Evolutionary conservation across 2,113 vertebrate genomes (phyloP), one percentile per base, ranked within the genome.

Genomic region (Pontoporia blainvillei): DNA sequence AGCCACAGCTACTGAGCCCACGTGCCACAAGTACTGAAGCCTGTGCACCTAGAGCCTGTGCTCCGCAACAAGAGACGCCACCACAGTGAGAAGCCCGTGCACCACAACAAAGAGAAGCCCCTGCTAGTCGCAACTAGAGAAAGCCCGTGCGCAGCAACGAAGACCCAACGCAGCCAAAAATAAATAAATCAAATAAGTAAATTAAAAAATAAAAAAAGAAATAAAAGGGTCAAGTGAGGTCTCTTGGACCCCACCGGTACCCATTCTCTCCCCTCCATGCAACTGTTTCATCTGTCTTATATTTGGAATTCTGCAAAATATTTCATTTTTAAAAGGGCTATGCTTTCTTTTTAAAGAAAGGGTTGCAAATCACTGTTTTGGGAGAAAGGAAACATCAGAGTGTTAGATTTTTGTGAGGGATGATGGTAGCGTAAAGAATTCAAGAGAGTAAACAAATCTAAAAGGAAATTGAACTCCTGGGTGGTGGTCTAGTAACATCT

Each of bases 381-480:
- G 41, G 64, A 92, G 72, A 84, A 71, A 76, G 57, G 44, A 61
- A 84, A 94, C 27, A 94, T 67, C 82, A 67, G 39, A 49, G 49
- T 71, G 31, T 87, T 95, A 72, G 25, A 54, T 92, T 90, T 91
- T 87, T 90, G 72, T 71, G 78, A 96, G 36, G 64, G 89, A 72
- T 86, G 82, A 67, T 90, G 49, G 76, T 46, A 76, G 72, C n/a
- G 17, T 88, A 84, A 91, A 94, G 67, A 91, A 96, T 94, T 93
- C 31, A 96, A 57, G 31, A 91, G 61, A 91, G 46, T 86, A 97
- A 96, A 88, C 81, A 97, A 79, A 69, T 92, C 69, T 76, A 71
- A 96, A 94, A 96, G 52, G 90, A 94, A 86, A 98, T 85, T 94
- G 97, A 96, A 61, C 97, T 98, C 66, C 94, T 89, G 84, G 79